Conservation (phyloP, 2,888 invertebrate species). For the Dioctria linearis region DNA sequence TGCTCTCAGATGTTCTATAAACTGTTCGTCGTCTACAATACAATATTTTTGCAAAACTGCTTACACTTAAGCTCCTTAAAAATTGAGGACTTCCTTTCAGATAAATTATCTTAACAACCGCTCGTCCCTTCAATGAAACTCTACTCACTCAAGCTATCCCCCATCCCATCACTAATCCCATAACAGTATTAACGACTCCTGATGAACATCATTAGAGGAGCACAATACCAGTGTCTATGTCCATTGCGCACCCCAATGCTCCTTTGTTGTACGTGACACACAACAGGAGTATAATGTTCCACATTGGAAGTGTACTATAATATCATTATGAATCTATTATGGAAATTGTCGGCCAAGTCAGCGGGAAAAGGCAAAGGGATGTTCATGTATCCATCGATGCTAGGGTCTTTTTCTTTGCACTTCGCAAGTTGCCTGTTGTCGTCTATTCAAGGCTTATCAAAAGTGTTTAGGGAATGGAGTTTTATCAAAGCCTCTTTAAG, state of each 20-base stretch:
- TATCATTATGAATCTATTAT: constrained; percentile 51
- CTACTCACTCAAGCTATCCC: neutral
- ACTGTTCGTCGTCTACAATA: too few relatives aligned
- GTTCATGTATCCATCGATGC: neutral
- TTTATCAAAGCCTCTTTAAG: neutral
- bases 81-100: constrained; percentile 12
- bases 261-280: constrained; percentile 16
- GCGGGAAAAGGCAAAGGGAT: constrained; percentile 45
- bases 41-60: too few relatives aligned
- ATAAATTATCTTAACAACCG: neutral
- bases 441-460: neutral
- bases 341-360: constrained; percentile 36
- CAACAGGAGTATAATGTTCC: constrained; percentile 11
- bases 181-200: constrained; percentile 58
- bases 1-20: too few relatives aligned
- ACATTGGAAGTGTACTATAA: constrained; percentile 28
- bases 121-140: too few relatives aligned
- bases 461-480: neutral
- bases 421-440: neutral
- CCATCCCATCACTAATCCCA: constrained; percentile 54
- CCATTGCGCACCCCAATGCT: neutral
- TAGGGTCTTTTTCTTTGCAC: constrained; percentile 15
- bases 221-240: neutral
- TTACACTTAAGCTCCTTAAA: constrained; percentile 2
- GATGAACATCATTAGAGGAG: constrained; percentile 58